These are phyloP conservation scores for Mayetiola destructor DNA, from an alignment of 2,888 invertebrate species.

Conservation along the genomic window DNA sequence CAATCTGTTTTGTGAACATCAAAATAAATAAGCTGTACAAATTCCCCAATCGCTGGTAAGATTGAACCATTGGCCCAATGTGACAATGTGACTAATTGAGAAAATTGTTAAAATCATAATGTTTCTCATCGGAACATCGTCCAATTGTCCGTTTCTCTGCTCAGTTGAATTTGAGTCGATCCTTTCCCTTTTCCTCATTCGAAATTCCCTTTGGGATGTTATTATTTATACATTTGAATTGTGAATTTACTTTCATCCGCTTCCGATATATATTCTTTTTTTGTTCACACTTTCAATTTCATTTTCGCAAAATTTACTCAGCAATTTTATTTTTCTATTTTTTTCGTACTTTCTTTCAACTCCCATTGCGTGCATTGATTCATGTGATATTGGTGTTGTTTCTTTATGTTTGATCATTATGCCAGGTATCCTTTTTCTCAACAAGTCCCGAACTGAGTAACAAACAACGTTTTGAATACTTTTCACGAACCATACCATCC, in stretches of 20 bases:
- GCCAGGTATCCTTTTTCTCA: constrained; percentile 87
- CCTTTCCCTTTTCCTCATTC: too few relatives aligned
- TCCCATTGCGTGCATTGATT: not conserved
- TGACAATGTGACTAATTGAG: too few relatives aligned
- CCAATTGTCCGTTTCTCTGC: too few relatives aligned
- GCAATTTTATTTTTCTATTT: not conserved
- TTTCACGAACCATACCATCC: constrained; percentile 85
- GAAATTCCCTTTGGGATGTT: too few relatives aligned
- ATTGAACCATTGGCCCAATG: too few relatives aligned
- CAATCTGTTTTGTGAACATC: too few relatives aligned
- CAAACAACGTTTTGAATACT: constrained; percentile 88
- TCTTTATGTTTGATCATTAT: constrained; percentile 20
- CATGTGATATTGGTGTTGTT: not conserved
- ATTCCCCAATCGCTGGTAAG: too few relatives aligned
- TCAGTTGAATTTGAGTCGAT: too few relatives aligned
- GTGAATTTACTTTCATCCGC: not conserved
- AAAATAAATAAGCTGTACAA: too few relatives aligned
- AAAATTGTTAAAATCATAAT: too few relatives aligned
- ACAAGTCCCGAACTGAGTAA: constrained; percentile 88
- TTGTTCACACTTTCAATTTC: not conserved
- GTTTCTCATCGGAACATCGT: too few relatives aligned
- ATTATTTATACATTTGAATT: too few relatives aligned
- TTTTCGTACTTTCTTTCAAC: not conserved
- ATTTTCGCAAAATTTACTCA: not conserved
- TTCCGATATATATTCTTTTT: not conserved